These are phyloP conservation scores for Rotaria macrura DNA, from an alignment of 2,888 invertebrate genomes.

Conservation along the genomic window DNA sequence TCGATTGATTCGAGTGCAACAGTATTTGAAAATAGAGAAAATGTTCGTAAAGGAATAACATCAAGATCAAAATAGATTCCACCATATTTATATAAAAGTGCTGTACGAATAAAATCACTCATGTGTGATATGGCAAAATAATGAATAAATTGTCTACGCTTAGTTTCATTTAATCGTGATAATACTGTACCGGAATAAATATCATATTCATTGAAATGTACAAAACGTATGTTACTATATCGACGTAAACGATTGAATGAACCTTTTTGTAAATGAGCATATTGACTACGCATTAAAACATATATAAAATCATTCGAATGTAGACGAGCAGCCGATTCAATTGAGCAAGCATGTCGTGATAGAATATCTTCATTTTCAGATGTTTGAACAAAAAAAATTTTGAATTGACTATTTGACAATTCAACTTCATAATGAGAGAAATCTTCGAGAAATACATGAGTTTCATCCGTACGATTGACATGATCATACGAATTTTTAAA, in stretches of 20 bases:
- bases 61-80: constrained; percentile 20
- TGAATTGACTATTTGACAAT: background rate
- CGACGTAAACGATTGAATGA: background rate
- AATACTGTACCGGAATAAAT: background rate
- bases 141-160: background rate
- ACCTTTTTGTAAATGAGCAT: background rate
- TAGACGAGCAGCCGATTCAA: background rate
- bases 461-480: background rate
- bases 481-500: background rate
- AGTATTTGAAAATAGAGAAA: background rate
- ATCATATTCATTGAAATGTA: constrained; percentile 18
- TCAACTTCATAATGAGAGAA: background rate
- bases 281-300: background rate
- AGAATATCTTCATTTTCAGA: background rate
- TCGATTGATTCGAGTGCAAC: background rate
- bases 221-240: constrained; percentile 7
- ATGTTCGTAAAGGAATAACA: background rate
- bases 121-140: constrained; percentile 14
- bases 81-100: constrained; percentile 18
- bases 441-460: background rate
- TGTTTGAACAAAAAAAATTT: constrained; percentile 14
- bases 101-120: constrained; percentile 5
- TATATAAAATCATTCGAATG: background rate
- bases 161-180: background rate
- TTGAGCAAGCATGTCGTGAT: background rate